A percentile compares a stretch with the other conserved stretches of the same genome.
Conservation (phyloP, 2,888 invertebrate species). For the Metopia argyrocephala region DNA sequence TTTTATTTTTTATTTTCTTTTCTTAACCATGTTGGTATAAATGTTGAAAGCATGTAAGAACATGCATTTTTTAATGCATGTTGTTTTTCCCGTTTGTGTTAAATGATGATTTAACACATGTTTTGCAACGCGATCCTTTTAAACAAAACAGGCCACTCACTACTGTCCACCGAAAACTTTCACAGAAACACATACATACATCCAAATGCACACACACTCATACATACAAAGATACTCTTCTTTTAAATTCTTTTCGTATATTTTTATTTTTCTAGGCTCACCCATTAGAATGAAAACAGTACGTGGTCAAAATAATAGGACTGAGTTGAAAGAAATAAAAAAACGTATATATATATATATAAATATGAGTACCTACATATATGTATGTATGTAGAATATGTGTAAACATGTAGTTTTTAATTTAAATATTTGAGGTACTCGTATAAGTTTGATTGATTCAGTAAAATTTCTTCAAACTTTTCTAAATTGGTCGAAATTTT, state of each 20-base stretch:
- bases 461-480: too few species aligned
- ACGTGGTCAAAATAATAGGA: background rate
- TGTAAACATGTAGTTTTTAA: too few species aligned
- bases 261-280: slow-evolving; percentile 43
- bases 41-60: slow-evolving; percentile 64
- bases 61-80: slow-evolving; percentile 64
- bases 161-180: slow-evolving; percentile 45
- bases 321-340: background rate
- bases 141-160: slow-evolving; percentile 54
- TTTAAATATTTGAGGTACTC: too few species aligned
- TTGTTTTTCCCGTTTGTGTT: slow-evolving; percentile 63
- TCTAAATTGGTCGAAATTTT: too few species aligned
- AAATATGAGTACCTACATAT: too few species aligned
- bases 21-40: slow-evolving; percentile 58
- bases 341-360: too few species aligned
- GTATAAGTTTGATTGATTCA: too few species aligned
- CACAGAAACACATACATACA: background rate
- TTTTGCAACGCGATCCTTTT: slow-evolving; percentile 64
- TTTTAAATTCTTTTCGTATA: slow-evolving; percentile 18
- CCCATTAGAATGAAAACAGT: slow-evolving; percentile 45
- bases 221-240: slow-evolving; percentile 1
- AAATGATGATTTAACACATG: slow-evolving; percentile 65
- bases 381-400: too few species aligned
- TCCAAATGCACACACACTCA: background rate
- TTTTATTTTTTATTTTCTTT: slow-evolving; percentile 31